phyloP scores from a whole-genome alignment of 1,140 invertebrate genomes.

The Hermetia illucens region DNA sequence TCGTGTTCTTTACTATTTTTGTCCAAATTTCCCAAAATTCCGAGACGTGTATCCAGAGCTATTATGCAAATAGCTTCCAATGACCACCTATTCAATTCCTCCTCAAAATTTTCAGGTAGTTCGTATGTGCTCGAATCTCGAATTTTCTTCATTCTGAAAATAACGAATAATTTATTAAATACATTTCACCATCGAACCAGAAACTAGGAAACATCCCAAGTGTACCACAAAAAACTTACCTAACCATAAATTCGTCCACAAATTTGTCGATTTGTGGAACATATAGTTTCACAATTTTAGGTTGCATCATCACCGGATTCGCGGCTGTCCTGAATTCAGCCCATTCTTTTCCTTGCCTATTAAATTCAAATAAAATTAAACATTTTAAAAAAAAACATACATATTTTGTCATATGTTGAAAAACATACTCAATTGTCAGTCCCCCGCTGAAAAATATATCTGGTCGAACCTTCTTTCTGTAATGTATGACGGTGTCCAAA shows the following conservation, averaged over 20 bases:
- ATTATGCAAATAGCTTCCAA: conserved; percentile 53
- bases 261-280: conserved; percentile 29
- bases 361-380: not conserved
- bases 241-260: conserved; percentile 21
- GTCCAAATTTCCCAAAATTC: conserved; percentile 22
- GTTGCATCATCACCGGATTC: conserved; percentile 34
- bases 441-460: conserved; percentile 13
- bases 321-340: conserved; percentile 21
- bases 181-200: not conserved
- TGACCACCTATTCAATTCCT: conserved; percentile 50
- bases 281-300: conserved; percentile 34
- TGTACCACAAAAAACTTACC: too few relatives aligned
- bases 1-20: conserved; percentile 35
- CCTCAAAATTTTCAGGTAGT: conserved; percentile 39
- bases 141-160: conserved; percentile 35
- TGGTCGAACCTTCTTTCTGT: conserved; percentile 13
- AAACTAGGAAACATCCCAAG: too few relatives aligned
- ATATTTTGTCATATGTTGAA: not conserved
- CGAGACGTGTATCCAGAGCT: conserved; percentile 49
- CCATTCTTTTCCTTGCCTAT: conserved; percentile 17
- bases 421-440: not conserved
- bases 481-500: conserved; percentile 13
- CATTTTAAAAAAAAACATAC: not conserved
- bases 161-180: not conserved
- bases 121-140: conserved; percentile 36